Conservation (phyloP, 2,113 vertebrate genomes). For the Megaceryle maxima region DNA sequence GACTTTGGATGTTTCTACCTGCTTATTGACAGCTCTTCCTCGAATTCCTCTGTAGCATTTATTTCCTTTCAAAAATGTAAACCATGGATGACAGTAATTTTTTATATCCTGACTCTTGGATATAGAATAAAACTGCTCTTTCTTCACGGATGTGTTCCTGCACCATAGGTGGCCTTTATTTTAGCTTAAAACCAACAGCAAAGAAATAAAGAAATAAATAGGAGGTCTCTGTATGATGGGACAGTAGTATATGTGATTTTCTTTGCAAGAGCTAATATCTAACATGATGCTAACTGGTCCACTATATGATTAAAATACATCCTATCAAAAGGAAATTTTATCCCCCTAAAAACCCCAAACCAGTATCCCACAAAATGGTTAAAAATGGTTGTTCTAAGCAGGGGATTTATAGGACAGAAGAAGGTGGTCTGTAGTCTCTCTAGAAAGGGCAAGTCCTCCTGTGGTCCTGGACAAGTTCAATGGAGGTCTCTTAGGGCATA, state of each 20-base stretch:
- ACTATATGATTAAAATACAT: not conserved
- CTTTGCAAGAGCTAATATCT: not conserved
- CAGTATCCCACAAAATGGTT: not conserved
- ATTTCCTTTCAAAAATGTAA: not conserved
- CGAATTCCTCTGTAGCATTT: not conserved
- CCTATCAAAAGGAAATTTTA: not conserved
- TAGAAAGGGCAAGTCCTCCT: not conserved
- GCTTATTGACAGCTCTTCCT: not conserved
- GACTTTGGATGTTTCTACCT: not conserved
- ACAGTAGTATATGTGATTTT: not conserved
- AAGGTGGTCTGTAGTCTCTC: not conserved
- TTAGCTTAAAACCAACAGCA: not conserved
- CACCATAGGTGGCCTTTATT: not conserved
- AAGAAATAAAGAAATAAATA: not conserved
- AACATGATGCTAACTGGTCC: not conserved
- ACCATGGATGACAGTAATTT: not conserved
- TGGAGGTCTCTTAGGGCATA: not conserved
- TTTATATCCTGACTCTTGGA: not conserved
- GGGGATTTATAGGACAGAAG: not conserved
- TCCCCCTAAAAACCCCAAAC: fast-evolving
- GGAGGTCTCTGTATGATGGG: not conserved
- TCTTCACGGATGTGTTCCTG: not conserved
- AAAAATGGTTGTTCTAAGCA: not conserved
- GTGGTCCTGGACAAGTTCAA: not conserved
- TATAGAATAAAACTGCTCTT: not conserved